Evolutionary conservation across 2,888 invertebrate species (phyloP).

Genomic region (Diaprepes abbreviatus): DNA sequence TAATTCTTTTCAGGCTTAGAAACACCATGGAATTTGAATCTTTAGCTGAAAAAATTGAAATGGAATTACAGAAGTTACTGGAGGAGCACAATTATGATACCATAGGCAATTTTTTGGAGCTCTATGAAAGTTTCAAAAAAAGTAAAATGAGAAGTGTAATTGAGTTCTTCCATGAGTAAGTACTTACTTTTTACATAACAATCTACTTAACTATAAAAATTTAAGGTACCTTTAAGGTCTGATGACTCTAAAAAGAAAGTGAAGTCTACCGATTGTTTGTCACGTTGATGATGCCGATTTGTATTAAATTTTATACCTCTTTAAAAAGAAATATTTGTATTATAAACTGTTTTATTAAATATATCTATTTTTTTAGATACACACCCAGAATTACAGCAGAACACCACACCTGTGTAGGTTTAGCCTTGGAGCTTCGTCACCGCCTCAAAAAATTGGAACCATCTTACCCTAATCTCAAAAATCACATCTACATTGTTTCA

Average conservation of each 20-base stretch:
- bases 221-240: no score
- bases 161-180: slow-evolving; percentile 77
- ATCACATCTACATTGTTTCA: slow-evolving; percentile 81
- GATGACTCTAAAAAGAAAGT: no score
- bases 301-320: no score
- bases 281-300: no score
- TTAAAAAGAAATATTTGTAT: no score
- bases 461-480: slow-evolving; percentile 77
- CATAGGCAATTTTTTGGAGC: slow-evolving; percentile 84
- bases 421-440: slow-evolving; percentile 84
- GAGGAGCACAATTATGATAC: slow-evolving; percentile 92
- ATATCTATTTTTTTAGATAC: slow-evolving; percentile 71
- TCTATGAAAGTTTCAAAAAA: slow-evolving; percentile 76
- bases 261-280: no score
- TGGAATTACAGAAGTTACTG: slow-evolving; percentile 83
- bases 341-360: no score
- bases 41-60: slow-evolving; percentile 84
- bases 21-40: slow-evolving; percentile 81
- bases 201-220: no score
- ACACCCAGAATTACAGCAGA: slow-evolving; percentile 82
- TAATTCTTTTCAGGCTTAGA: slow-evolving; percentile 63
- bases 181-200: no score
- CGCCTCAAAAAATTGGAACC: slow-evolving; percentile 75
- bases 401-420: slow-evolving; percentile 90
- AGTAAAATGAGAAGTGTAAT: slow-evolving; percentile 76